These are phyloP conservation scores for Drosophila differens DNA, from an alignment of 2,888 invertebrate species.

Conservation along the genomic window DNA sequence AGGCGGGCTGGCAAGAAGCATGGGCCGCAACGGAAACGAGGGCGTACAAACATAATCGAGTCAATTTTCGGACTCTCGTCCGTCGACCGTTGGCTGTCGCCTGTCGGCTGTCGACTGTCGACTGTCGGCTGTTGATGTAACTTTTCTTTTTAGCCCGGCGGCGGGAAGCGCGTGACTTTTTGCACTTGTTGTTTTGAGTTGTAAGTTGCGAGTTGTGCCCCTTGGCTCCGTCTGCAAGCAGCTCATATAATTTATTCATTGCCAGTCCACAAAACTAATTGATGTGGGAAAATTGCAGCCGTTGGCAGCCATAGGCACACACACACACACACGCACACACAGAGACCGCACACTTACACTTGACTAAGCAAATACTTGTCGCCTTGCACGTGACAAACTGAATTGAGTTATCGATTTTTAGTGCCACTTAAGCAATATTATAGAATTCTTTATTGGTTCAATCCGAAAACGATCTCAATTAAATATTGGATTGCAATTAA, in stretches of 20 bases:
- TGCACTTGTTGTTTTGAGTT: conserved; percentile 78
- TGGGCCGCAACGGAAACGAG: conserved; percentile 4
- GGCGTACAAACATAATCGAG: conserved; percentile 81
- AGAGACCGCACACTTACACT: conserved; percentile 47
- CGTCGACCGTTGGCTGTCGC: conserved; percentile 16
- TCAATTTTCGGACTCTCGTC: conserved; percentile 75
- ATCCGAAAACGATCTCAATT: not conserved
- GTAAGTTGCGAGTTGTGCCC: conserved; percentile 3
- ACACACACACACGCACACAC: conserved; percentile 31
- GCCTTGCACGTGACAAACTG: conserved; percentile 50
- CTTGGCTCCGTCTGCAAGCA: conserved; percentile 5
- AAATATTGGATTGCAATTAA: not conserved
- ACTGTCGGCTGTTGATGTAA: conserved; percentile 76
- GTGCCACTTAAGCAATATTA: not conserved
- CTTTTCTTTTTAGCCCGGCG: conserved; percentile 60
- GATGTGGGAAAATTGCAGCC: conserved; percentile 80
- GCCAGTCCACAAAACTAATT: conserved; percentile 77
- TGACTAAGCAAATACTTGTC: conserved; percentile 61
- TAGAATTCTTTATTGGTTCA: not conserved
- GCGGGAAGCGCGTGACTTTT: conserved; percentile 82
- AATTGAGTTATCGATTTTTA: conserved; percentile 42
- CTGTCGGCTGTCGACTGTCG: conserved; percentile 2
- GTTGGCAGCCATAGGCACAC: conserved; percentile 35
- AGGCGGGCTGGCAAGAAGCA: not conserved
- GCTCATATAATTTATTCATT: conserved; percentile 83